Evolutionary conservation across 2,888 invertebrate species (phyloP).

Genomic region (Amphipoea oculea): DNA sequence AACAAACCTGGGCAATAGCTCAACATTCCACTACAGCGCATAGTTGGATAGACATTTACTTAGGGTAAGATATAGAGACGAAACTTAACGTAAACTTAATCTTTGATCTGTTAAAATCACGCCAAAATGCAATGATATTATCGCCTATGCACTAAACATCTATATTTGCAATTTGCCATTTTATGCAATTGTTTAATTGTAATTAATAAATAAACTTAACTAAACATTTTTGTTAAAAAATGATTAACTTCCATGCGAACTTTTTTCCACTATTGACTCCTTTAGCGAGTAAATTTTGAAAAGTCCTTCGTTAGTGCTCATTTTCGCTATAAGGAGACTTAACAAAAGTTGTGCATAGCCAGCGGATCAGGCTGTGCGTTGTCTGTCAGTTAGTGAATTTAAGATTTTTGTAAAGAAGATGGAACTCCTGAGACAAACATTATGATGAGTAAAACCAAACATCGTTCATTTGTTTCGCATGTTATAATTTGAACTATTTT

Average conservation of each 20-base stretch:
- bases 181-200: not conserved
- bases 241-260: not conserved
- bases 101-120: not conserved
- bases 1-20: too few relatives aligned
- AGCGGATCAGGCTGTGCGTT: not conserved
- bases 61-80: not conserved
- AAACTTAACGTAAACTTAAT: not conserved
- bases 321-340: not conserved
- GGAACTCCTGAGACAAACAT: not conserved
- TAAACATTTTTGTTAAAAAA: not conserved
- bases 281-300: too few relatives aligned
- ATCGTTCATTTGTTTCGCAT: not conserved
- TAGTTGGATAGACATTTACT: not conserved
- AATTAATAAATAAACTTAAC: not conserved
- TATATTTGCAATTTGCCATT: not conserved
- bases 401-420: not conserved
- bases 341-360: not conserved
- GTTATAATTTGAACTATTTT: not conserved
- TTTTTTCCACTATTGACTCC: not conserved
- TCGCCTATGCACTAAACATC: not conserved
- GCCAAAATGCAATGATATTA: not conserved
- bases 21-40: not conserved
- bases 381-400: not conserved
- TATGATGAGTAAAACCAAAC: not conserved
- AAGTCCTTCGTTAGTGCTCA: not conserved